Evolutionary conservation across 2,888 invertebrate genomes (phyloP), one percentile per base, ranked within the genome.

Genomic region (Argyresthia albistria): DNA sequence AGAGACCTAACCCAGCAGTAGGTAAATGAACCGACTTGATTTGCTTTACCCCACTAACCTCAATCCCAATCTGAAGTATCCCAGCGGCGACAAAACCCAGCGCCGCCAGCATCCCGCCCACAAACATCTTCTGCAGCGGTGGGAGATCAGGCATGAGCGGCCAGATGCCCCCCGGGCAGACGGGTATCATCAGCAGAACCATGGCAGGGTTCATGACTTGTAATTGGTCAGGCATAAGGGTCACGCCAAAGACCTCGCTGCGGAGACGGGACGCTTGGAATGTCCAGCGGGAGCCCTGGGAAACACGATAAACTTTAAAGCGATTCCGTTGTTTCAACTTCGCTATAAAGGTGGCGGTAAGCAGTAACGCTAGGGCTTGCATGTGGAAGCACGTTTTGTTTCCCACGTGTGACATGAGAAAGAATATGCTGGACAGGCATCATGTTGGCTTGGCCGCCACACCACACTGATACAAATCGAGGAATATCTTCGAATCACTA

Each of bases 161-260:
- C 71, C 82, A 86, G 0, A 70, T 73, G 0, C 86, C 86, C 0
- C 86, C 84, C 0, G 84, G 86, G 51, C 91, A 91, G 14, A 91
- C 62, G 0, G 94, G 94, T 51, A 94, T 93, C 69, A 94, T 82
- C 6, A 92, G 58, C 16, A 94, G 76, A 12, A 94, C 93, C 70
- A 94, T 87, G 0, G 91, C 88, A 0, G 94, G 94, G 71, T 94
- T 94, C 64, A 94, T 14, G 37, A 48, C 48, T 80, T 95, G 94
- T 80, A 96, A 90, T 78, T 95, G 95, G 67, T 95, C 95, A 0
- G 95, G 95, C 70, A 90, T 84, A 50, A 91, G 76, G n/a, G 87
- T 77, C 8, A 81, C 58, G 0, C 86, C 87, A 16, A 81, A 73
- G 10, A 91, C 70, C 58, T 89, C 86, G 35, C 92, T 91, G 52